These are phyloP conservation scores for Elysia chlorotica DNA, from an alignment of 1,140 invertebrate species.

Conservation along the genomic window DNA sequence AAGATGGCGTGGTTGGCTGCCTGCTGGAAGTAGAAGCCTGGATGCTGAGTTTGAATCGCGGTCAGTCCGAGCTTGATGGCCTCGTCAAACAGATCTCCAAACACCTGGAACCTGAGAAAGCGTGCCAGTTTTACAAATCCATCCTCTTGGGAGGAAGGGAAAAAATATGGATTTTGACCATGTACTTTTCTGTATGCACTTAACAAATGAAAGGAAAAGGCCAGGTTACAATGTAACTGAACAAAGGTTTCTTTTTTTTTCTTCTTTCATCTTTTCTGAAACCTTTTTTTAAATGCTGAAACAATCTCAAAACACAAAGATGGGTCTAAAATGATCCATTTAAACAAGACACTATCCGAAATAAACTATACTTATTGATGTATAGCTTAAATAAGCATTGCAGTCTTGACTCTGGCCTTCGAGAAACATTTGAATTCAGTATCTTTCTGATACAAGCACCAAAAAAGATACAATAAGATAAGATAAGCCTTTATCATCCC, in stretches of 20 bases:
- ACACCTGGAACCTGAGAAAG: constrained; percentile 66
- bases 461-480: too few relatives aligned
- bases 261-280: too few relatives aligned
- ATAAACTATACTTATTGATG: too few relatives aligned
- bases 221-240: not conserved
- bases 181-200: not conserved
- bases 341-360: too few relatives aligned
- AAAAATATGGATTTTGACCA: not conserved
- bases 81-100: constrained; percentile 95
- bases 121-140: not conserved
- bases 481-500: too few relatives aligned
- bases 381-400: not conserved
- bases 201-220: not conserved
- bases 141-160: not conserved
- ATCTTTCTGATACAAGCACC: too few relatives aligned
- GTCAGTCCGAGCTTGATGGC: constrained; percentile 86
- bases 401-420: not conserved
- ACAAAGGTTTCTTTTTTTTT: too few relatives aligned
- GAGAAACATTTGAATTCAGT: not conserved
- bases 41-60: constrained; percentile 93
- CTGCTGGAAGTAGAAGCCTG: constrained; percentile 94
- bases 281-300: too few relatives aligned
- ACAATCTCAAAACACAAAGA: too few relatives aligned
- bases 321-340: too few relatives aligned
- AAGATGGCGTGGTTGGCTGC: constrained; percentile 85